These are phyloP conservation scores for Pelobates cultripes DNA, from an alignment of 2,797 vertebrate species.

Conservation along the genomic window DNA sequence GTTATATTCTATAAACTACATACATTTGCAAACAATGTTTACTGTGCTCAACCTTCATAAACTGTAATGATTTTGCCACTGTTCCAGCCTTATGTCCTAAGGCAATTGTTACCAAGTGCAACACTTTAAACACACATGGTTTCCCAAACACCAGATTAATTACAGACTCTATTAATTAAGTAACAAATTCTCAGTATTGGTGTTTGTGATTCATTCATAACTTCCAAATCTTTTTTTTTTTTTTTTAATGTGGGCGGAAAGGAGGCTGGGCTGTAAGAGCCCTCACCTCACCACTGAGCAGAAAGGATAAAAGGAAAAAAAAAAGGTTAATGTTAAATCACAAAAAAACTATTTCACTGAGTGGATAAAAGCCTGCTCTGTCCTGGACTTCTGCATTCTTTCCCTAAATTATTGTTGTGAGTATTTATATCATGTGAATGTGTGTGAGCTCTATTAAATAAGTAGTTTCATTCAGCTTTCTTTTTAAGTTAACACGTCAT, in stretches of 20 bases:
- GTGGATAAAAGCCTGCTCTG: constrained; percentile 46
- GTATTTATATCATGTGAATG: constrained; percentile 25
- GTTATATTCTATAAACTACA: not conserved
- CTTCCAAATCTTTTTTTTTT: constrained; percentile 14
- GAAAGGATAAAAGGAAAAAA: constrained; percentile 50
- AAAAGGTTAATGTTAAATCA: constrained; percentile 20
- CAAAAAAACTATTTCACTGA: constrained; percentile 25
- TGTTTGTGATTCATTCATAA: constrained; percentile 51
- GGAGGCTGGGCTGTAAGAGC: constrained; percentile 44
- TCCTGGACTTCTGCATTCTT: constrained; percentile 23
- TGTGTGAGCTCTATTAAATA: not conserved
- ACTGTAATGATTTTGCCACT: constrained; percentile 20
- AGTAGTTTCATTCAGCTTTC: not conserved
- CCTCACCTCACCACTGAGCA: constrained; percentile 48
- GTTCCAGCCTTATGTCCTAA: constrained; percentile 21
- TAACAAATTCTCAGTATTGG: constrained; percentile 48
- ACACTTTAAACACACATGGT: constrained; percentile 45
- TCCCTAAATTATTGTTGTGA: constrained; percentile 38
- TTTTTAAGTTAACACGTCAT: not conserved
- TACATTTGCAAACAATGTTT: not conserved
- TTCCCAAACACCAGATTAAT: constrained; percentile 49
- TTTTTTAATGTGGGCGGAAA: constrained; percentile 50
- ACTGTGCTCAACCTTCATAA: not conserved
- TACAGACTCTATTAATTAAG: constrained; percentile 48
- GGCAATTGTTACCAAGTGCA: constrained; percentile 31